Evolutionary conservation across 2,797 vertebrate genomes (phyloP), one percentile per base, ranked within the genome.

Genomic region (Urocyon cinereoargenteus): DNA sequence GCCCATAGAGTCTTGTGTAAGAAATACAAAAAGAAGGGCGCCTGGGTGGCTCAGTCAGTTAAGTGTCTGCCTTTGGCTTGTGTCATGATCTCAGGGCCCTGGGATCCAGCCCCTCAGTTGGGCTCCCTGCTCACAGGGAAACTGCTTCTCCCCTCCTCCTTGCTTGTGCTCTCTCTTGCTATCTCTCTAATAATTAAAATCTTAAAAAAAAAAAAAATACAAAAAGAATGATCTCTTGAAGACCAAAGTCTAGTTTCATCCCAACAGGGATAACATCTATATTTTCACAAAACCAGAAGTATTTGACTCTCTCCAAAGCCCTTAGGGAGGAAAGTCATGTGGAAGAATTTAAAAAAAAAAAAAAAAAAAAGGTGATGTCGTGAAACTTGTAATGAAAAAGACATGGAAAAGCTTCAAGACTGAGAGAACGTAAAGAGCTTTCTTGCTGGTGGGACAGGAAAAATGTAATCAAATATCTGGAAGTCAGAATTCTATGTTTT

Each of bases 401-500:
- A 88, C 59, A 55, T 3, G 12, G 59, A 79, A 89, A 93, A 87
- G 51, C 73, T 84, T 64, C 40, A 89, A 59, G 40, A 68, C 28
- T 75, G 81, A 82, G 40, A 64, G 36, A 62, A 84, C 14, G 31
- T 22, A 31, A 40, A 91, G 15, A 28, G 3, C 21, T 91, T 84
- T 90, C 88, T 61, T 85, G 70, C 22, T 90, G 36, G 36, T 75
- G 68, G 66, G 64, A 61, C 36, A 53, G 87, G 34, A 45, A 86
- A 94, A 94, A 89, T 5, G 36, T 59, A 95, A 89, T 31, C 79
- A 96, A 90, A 14, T 84, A 91, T 55, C 51, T 94, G 53, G 13
- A 91, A 86, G 84, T 89, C 90, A 93, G 61, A 90, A 88, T 90
- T 90, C 86, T 57, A 77, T 57, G 14, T 93, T 91, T 93, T 78